Evolutionary conservation across 92 coral and sea anemone genomes (phyloP), one percentile per base, ranked within the genome.

Genomic region (Phenganax subtilis): DNA sequence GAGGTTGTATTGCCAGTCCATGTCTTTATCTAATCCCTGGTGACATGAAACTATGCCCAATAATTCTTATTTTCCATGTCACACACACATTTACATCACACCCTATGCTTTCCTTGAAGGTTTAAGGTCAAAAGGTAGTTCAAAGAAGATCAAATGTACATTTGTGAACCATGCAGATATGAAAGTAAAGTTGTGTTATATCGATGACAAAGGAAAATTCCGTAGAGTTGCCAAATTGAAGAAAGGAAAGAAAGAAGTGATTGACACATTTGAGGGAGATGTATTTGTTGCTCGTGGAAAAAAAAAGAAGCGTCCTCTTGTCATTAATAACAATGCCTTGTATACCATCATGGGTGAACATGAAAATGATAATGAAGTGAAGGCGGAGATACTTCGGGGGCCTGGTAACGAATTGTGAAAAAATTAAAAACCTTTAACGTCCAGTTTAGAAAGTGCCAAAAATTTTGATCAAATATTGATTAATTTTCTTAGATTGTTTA

Each of bases 131-230:
- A 87, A 68, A 69, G 92, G 88, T 51, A 86, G 90, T 71, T 88
- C 88, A 56, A 89, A 87, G 52, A 93, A 89, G 5, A 9, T 96
- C 82, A 86, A 87, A n/a, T 91, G 92, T 37, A 90, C 83, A 79
- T 96, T 96, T 86, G 85, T 88, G 53, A 96, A 96, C 87, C 87
- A 86, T 55, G 84, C 99, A 20, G 99, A 91, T 20, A 89, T 84
- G 69, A 92, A 90, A 58, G 90, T 90, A 66, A 51, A 75, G 54
- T 76, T 94, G 30, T 92, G 80, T 66, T 84, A 88, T 89, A 86
- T 94, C 81, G 88, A 92, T 85, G 91, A 88, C 67, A 90, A 88
- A 68, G 98, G 97, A 37, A 91, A 82, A 66, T 61, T 55, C 72
- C 83, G 61, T 65, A 84, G 81, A 76, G 70, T 88, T 44, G 75